Evolutionary conservation across 2,113 vertebrate species (phyloP).

Genomic region (Dolichallabes microphthalmus): DNA sequence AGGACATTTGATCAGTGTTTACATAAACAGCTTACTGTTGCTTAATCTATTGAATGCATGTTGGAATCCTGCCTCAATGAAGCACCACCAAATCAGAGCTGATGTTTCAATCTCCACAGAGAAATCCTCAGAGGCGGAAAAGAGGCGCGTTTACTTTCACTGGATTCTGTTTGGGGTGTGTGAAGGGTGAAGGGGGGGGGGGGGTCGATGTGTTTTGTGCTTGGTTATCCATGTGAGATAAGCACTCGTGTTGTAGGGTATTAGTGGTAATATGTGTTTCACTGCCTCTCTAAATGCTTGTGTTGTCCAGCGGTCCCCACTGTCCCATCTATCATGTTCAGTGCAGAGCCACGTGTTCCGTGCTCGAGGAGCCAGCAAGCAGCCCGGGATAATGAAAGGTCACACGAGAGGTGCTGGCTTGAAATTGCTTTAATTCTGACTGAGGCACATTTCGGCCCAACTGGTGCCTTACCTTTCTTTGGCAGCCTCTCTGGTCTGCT

Average conservation of each 20-base stretch:
- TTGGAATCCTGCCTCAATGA: slow-evolving; percentile 19
- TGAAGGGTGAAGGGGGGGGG: not conserved
- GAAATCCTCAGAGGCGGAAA: slow-evolving; percentile 58
- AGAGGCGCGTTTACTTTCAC: not conserved
- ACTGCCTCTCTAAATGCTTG: slow-evolving; percentile 63
- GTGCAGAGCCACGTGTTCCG: slow-evolving; percentile 59
- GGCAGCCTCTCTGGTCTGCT: slow-evolving; percentile 28
- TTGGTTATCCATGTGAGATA: slow-evolving; percentile 58
- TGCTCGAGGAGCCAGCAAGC: slow-evolving; percentile 65
- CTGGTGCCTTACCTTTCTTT: slow-evolving; percentile 31
- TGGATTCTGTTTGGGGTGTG: slow-evolving; percentile 11
- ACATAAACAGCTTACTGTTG: slow-evolving; percentile 69
- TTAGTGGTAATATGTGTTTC: slow-evolving; percentile 51
- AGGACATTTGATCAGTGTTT: slow-evolving; percentile 67
- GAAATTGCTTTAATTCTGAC: slow-evolving; percentile 72
- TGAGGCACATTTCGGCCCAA: slow-evolving; percentile 51
- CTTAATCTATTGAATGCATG: slow-evolving; percentile 60
- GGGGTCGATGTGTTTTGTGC: slow-evolving; percentile 56
- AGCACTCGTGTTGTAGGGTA: slow-evolving; percentile 53
- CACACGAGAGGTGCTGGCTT: slow-evolving; percentile 62
- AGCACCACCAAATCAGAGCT: slow-evolving; percentile 32
- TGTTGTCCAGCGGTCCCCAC: slow-evolving; percentile 65
- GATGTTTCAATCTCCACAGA: slow-evolving; percentile 62
- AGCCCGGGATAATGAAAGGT: slow-evolving; percentile 73
- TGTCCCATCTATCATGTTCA: slow-evolving; percentile 72